These are phyloP conservation scores for Oryzias celebensis DNA, from an alignment of 2,113 vertebrate species.

Conservation along the genomic window DNA sequence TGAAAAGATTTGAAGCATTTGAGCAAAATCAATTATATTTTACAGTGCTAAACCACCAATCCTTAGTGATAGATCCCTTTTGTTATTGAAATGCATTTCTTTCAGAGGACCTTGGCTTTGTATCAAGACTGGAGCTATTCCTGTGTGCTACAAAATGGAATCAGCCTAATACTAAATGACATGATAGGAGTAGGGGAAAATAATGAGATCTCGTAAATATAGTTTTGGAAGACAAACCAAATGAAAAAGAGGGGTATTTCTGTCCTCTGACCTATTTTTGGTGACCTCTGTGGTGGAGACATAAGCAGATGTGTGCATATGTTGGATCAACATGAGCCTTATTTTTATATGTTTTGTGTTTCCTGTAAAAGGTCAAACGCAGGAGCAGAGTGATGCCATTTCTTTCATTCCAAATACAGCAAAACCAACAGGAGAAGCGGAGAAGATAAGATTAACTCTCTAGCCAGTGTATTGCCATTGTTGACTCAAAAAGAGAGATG, in stretches of 20 bases:
- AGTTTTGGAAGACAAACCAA: slow-evolving; percentile 52
- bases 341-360: slow-evolving; percentile 1
- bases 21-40: slow-evolving; percentile 65
- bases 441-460: slow-evolving; percentile 26
- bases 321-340: slow-evolving; percentile 6
- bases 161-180: slow-evolving; percentile 71
- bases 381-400: slow-evolving; percentile 5
- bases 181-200: slow-evolving; percentile 67
- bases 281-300: slow-evolving; percentile 45
- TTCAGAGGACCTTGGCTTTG: slow-evolving; percentile 50
- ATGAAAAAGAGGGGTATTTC: slow-evolving; percentile 49
- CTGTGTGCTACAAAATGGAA: slow-evolving; percentile 49
- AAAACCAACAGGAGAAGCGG: slow-evolving; percentile 1
- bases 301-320: neutral
- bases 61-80: slow-evolving; percentile 55
- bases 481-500: neutral
- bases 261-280: slow-evolving; percentile 40
- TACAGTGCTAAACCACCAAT: slow-evolving; percentile 56
- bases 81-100: slow-evolving; percentile 63
- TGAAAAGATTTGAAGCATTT: slow-evolving; percentile 55
- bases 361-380: slow-evolving; percentile 22
- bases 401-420: slow-evolving; percentile 12
- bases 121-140: slow-evolving; percentile 57
- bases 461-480: slow-evolving; percentile 10
- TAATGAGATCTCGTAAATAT: slow-evolving; percentile 71